Conservation (phyloP, 2,797 vertebrate species). For the Tapera naevia region DNA sequence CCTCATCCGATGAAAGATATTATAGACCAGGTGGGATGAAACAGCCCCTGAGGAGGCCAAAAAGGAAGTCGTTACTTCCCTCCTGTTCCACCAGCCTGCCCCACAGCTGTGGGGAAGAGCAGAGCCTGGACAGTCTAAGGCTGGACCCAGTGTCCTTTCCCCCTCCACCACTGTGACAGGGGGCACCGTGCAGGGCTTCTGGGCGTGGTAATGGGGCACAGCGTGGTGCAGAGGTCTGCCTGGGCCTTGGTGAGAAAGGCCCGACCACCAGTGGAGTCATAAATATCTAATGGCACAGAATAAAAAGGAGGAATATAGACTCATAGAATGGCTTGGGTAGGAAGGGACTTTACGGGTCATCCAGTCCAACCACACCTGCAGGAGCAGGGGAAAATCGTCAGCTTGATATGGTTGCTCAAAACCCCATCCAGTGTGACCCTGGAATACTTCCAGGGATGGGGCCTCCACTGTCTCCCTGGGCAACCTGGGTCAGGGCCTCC, state of each 20-base stretch:
- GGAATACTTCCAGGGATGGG: no score
- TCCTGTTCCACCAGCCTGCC: not conserved
- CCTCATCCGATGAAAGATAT: not conserved
- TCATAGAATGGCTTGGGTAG: no score
- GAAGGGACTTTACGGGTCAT: no score
- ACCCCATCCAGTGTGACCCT: no score
- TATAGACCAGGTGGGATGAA: not conserved
- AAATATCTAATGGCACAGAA: not conserved
- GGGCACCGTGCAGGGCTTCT: not conserved
- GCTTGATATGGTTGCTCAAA: no score
- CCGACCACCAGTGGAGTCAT: not conserved
- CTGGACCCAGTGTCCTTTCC: not conserved
- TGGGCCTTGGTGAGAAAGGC: not conserved
- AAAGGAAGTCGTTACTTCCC: not conserved
- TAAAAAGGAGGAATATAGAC: not conserved
- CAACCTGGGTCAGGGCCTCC: no score
- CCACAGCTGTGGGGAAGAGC: not conserved
- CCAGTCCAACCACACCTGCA: no score
- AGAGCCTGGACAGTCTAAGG: not conserved
- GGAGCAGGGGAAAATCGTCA: no score
- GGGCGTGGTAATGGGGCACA: no score
- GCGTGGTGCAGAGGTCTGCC: not conserved
- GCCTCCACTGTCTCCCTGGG: no score
- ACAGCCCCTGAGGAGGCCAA: not conserved
- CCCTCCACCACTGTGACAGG: not conserved